A percentile compares a stretch with the other conserved stretches of the same genome.
Conservation (phyloP, 2,113 vertebrate species). For the Campylomormyrus numenius region DNA sequence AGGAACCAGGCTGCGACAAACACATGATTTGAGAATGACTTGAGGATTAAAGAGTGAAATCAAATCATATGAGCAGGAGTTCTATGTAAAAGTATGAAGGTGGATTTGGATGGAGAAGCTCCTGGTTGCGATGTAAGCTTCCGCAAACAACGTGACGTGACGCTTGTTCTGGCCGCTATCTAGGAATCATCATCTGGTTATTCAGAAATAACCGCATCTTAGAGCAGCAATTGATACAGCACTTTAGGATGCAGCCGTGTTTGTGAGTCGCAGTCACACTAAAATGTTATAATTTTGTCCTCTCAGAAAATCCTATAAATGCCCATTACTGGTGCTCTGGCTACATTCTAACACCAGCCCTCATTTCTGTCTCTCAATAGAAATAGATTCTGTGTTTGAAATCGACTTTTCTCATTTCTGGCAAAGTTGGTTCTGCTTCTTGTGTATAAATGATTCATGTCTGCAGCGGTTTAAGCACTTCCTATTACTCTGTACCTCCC, state of each 20-base stretch:
- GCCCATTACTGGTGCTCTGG: background rate
- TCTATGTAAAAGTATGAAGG: background rate
- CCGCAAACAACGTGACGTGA: background rate
- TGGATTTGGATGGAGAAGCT: background rate
- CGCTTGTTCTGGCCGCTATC: background rate
- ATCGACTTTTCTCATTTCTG: background rate
- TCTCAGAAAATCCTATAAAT: background rate
- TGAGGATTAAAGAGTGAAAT: background rate
- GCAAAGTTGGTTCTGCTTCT: background rate
- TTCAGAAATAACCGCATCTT: background rate
- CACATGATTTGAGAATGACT: background rate
- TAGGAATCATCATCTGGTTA: background rate
- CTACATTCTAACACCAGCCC: background rate
- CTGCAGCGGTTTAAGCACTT: background rate
- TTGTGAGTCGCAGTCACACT: background rate
- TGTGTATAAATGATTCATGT: background rate
- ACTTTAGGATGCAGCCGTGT: background rate
- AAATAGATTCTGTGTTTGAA: background rate
- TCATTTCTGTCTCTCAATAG: background rate
- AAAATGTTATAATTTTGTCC: background rate
- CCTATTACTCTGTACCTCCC: background rate
- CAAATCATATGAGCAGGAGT: background rate
- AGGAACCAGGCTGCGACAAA: background rate
- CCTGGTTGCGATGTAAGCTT: background rate
- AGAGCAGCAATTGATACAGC: background rate